Base-by-base conservation (phyloP, 2,888 invertebrate genomes). In the Patella ulyssiponensis region DNA sequence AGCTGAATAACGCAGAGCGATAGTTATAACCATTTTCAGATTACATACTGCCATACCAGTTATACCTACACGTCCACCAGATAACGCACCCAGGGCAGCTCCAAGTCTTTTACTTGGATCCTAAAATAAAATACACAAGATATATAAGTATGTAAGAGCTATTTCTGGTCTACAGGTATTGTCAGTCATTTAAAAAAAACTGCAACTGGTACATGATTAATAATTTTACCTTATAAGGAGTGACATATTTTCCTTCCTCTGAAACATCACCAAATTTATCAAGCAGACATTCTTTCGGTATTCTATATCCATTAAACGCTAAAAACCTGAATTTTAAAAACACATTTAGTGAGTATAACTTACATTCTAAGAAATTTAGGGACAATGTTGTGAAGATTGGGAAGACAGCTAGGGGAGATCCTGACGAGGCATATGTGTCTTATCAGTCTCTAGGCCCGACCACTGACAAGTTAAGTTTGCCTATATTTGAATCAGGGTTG, bases 251-350 rank as follows among this genome's bases (percentile, higher is more conserved):
- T 0, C 98, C 98, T 17, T 96, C 96, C 7, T 95, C 94, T 0
- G 96, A 95, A 23, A 98, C 96, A 91, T 98, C 97, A 9, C 96
- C 97, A 0, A 96, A 96, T 85, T 96, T 94, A 91, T 98, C 97
- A 76, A 98, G 93, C 0, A 98, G 93, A 90, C 95, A 95, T 88
- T 95, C 95, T 75, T 95, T 94, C 1, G 97, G 96, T 92, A 98
- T 96, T 88, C 96, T 94, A 92, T 96, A 97, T 86, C 96, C 94
- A 89, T 96, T 94, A 92, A 98, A 97, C 92, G 96, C 94, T 82
- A 97, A 94, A 91, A 97, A 97, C 15, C 96, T 95, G 91, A 0
- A 93, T 92, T 73, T 85, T 79, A 83, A 87, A 23, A 52, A n/a
- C 44, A 64, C 27, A 15, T 17, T 7, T n/a, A 56, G n/a, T n/a